phyloP scores from a whole-genome alignment of 2,797 vertebrate genomes.

The Smutsia gigantea region DNA sequence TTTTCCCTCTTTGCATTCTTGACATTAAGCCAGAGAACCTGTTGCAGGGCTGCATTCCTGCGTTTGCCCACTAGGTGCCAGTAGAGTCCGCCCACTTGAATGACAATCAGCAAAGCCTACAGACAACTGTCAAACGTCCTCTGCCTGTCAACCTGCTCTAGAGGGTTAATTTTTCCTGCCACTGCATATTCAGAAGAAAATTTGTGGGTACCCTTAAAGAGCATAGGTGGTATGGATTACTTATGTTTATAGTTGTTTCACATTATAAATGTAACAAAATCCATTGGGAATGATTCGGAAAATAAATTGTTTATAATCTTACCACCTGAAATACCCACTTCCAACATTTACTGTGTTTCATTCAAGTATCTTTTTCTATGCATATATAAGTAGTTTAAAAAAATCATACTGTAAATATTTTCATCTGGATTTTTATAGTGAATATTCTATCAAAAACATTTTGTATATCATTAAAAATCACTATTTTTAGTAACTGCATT shows the following conservation, averaged over 20 bases:
- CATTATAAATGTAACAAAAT: neutral
- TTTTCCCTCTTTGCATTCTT: neutral
- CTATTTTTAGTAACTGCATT: constrained; percentile 3
- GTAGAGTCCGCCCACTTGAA: neutral
- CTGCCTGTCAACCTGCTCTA: neutral
- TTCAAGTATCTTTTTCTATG: neutral
- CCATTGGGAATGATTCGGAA: neutral
- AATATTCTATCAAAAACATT: neutral
- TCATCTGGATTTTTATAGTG: neutral
- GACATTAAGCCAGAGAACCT: neutral
- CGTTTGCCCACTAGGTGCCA: too few species aligned
- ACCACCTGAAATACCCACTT: neutral
- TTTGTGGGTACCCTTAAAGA: neutral
- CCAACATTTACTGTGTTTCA: neutral
- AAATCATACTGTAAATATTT: neutral
- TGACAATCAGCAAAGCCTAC: neutral
- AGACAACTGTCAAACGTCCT: neutral
- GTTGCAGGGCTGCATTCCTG: too few species aligned
- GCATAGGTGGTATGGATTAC: neutral
- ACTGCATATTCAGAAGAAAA: neutral
- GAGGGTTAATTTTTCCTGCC: neutral
- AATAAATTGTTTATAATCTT: neutral
- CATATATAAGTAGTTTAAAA: neutral
- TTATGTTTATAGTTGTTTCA: neutral
- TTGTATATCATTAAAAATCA: neutral